These are phyloP conservation scores for Chorisops tibialis DNA, from an alignment of 2,888 invertebrate species.

Conservation along the genomic window DNA sequence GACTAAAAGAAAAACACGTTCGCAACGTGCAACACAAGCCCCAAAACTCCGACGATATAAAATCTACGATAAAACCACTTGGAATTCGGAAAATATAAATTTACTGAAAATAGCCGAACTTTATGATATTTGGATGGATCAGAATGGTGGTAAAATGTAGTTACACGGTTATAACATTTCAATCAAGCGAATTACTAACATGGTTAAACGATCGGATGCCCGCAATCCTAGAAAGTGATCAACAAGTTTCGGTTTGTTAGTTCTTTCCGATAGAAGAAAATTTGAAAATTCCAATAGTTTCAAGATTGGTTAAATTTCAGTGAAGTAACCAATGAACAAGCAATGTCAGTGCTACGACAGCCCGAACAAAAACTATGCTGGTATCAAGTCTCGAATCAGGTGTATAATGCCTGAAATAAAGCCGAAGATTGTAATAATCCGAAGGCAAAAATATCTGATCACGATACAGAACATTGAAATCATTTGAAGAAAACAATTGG, in stretches of 20 bases:
- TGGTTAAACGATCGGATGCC: constrained; percentile 81
- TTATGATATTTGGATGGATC: constrained; percentile 65
- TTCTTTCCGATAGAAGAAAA: background rate
- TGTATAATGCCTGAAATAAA: constrained; percentile 72
- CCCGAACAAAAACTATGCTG: constrained; percentile 58
- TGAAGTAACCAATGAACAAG: constrained; percentile 54
- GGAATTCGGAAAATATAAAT: constrained; percentile 56
- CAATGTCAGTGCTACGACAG: constrained; percentile 53
- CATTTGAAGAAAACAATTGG: too few relatives aligned
- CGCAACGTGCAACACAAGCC: constrained; percentile 67
- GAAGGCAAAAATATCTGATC: too few relatives aligned
- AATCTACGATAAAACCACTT: constrained; percentile 58
- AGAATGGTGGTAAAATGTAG: constrained; percentile 61
- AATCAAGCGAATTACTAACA: constrained; percentile 62
- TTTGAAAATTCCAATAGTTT: constrained; percentile 30
- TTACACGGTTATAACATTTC: constrained; percentile 75
- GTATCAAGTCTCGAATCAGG: constrained; percentile 68
- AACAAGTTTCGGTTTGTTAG: constrained; percentile 59
- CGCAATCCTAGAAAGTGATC: constrained; percentile 67
- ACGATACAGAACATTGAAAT: too few relatives aligned
- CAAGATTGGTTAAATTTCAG: constrained; percentile 68
- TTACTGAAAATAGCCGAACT: constrained; percentile 74
- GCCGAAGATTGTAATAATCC: constrained; percentile 58
- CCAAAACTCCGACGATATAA: constrained; percentile 54
- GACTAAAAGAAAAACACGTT: constrained; percentile 57